Percentiles rank a stretch among this genome's conserved stretches.
These are phyloP conservation scores for Acrocephalus scirpaceus DNA, from an alignment of 2,797 vertebrate genomes.

Conservation along the genomic window DNA sequence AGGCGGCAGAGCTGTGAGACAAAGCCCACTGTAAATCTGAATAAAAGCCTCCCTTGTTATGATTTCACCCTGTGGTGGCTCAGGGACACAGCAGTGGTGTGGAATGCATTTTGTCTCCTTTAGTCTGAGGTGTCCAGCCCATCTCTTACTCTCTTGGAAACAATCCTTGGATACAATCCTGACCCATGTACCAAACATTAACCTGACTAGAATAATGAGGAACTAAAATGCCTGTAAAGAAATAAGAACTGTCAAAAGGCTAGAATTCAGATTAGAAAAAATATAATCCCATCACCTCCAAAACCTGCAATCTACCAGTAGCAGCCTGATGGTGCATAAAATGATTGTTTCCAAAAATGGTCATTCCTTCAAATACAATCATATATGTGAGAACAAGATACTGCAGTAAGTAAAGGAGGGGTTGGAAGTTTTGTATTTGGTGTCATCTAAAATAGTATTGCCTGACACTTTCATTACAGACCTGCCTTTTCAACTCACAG, in stretches of 20 bases:
- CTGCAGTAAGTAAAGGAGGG: not conserved
- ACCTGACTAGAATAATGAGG: slow-evolving; percentile 78
- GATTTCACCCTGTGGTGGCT: not conserved
- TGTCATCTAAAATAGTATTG: not conserved
- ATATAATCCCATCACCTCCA: not conserved
- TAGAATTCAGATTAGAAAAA: not conserved
- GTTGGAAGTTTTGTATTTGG: not conserved
- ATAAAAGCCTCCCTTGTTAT: not conserved
- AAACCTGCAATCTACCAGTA: not conserved
- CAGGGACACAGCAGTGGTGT: slow-evolving; percentile 61
- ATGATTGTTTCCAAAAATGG: not conserved
- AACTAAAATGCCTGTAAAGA: slow-evolving; percentile 1
- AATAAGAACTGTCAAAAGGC: not conserved
- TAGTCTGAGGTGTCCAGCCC: slow-evolving; percentile 85
- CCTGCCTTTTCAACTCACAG: not conserved
- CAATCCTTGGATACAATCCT: not conserved
- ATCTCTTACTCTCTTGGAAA: slow-evolving; percentile 85
- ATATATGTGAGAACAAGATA: not conserved
- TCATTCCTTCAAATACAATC: not conserved
- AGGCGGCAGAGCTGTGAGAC: not conserved
- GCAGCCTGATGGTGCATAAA: not conserved
- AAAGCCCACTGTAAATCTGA: not conserved
- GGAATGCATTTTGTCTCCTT: slow-evolving; percentile 82
- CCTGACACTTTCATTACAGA: not conserved
- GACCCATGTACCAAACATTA: not conserved